These are phyloP conservation scores for Hemicordylus capensis DNA, from an alignment of 2,113 vertebrate genomes.

Conservation along the genomic window DNA sequence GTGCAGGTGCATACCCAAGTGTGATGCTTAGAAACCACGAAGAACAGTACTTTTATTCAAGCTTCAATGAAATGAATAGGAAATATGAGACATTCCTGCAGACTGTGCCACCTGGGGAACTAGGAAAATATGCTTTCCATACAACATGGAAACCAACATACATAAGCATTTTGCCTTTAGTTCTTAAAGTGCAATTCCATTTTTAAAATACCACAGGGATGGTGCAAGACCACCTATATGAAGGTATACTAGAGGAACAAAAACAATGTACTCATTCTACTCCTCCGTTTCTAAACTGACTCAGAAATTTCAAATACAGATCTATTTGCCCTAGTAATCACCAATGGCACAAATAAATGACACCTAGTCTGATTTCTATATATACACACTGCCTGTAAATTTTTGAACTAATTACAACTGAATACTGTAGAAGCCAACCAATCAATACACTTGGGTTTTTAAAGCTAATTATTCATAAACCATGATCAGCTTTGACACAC, in stretches of 20 bases:
- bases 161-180: slow-evolving; percentile 55
- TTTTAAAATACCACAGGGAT: background rate
- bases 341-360: background rate
- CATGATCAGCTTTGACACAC: background rate
- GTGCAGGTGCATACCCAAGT: too few relatives aligned
- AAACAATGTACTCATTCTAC: background rate
- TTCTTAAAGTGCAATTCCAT: slow-evolving; percentile 38
- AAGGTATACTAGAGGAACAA: slow-evolving; percentile 13
- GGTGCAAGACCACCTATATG: background rate
- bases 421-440: background rate
- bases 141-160: slow-evolving; percentile 58
- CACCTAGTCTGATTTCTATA: background rate
- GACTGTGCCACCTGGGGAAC: slow-evolving; percentile 10
- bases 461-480: slow-evolving; percentile 4
- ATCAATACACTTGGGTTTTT: background rate
- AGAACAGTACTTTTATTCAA: background rate
- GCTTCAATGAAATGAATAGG: background rate
- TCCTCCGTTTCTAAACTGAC: slow-evolving; percentile 6
- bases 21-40: too few relatives aligned
- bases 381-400: background rate
- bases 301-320: slow-evolving; percentile 10
- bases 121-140: slow-evolving; percentile 58
- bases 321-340: background rate
- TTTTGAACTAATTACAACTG: background rate
- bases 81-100: background rate